Base-by-base conservation (phyloP, 2,113 vertebrate genomes). In the Sisor rabdophorus region DNA sequence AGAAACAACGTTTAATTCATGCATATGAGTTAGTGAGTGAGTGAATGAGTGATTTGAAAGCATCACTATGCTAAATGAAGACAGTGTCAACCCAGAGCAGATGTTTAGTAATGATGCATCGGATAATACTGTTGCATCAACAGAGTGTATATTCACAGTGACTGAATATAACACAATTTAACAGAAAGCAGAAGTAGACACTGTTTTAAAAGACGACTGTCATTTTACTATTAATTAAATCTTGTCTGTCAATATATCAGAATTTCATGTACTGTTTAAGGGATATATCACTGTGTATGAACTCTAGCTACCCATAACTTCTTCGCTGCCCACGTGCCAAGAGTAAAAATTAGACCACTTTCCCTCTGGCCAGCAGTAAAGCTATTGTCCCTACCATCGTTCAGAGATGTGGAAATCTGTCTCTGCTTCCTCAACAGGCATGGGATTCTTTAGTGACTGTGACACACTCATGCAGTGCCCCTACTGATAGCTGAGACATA, bases 321-420 rank as follows among this genome's bases (percentile, higher is more conserved):
- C 16, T 67, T 47, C 44, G 12, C 15, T 13, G 36, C 63, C 15
- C 50, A 20, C 20, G 36, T 56, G 28, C 16, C 52, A 48, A 26
- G 20, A 56, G 52, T 58, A 56, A 69, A 76, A 58, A n/a, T 50
- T 10, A 61, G 50, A 61, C 15, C n/a, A 52, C 22, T 16, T 19
- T 24, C 63, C 74, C 22, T 8, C 26, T 48, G 64, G 75, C 48
- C 75, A 76, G 75, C 63, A 68, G 53, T 28, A 19, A 76, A 56
- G 17, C 64, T 58, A 47, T 59, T 58, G 64, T 68, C 53, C 36
- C 54, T 3, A 54, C 53, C 53, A 68, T 56, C 63, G 65, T 40
- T 30, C 63, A 54, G 52, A 65, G 61, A 76, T 68, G 64, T 58
- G 64, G 40, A 76, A 64, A 76, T 76, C 24, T 69, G 53, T 63